A percentile compares a stretch with the other conserved stretches of the same genome.
phyloP scores from a whole-genome alignment of 2,888 invertebrate species.

The Mechanitis mazaeus region DNA sequence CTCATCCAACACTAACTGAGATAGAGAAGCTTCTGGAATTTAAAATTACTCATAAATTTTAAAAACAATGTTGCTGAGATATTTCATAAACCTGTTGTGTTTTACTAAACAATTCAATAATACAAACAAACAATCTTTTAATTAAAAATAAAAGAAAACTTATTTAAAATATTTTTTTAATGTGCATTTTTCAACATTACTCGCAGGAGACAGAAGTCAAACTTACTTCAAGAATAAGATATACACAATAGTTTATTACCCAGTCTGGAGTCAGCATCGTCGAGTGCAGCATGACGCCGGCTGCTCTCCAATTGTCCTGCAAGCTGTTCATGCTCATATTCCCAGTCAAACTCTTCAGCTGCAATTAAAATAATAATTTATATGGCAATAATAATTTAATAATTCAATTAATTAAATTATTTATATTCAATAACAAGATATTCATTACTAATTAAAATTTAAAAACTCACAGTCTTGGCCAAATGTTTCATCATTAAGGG shows the following conservation, averaged over 20 bases:
- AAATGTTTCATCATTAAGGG: conserved; percentile 94
- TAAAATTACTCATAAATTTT: conserved; percentile 1
- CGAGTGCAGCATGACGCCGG: conserved; percentile 50
- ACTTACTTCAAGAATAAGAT: no score
- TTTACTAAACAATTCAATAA: no score
- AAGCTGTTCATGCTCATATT: conserved; percentile 81
- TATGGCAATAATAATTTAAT: background rate
- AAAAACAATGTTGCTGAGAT: background rate
- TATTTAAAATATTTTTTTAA: no score
- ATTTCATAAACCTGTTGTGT: no score
- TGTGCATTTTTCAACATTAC: no score
- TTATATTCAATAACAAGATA: conserved; percentile 6
- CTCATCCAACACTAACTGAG: conserved; percentile 77
- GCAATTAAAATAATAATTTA: conserved; percentile 21
- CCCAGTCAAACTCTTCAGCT: conserved; percentile 80
- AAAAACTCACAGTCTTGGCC: conserved; percentile 81
- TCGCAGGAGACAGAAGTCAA: no score
- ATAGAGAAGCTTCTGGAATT: conserved; percentile 71
- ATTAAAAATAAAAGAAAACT: no score
- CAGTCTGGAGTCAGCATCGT: conserved; percentile 56
- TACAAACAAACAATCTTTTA: no score
- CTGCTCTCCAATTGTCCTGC: conserved; percentile 78
- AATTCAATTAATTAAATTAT: no score
- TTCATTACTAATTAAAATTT: no score
- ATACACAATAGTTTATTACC: conserved; percentile 37